These are phyloP conservation scores for Sciurus vulgaris DNA, from an alignment of 2,797 vertebrate species.

Conservation along the genomic window DNA sequence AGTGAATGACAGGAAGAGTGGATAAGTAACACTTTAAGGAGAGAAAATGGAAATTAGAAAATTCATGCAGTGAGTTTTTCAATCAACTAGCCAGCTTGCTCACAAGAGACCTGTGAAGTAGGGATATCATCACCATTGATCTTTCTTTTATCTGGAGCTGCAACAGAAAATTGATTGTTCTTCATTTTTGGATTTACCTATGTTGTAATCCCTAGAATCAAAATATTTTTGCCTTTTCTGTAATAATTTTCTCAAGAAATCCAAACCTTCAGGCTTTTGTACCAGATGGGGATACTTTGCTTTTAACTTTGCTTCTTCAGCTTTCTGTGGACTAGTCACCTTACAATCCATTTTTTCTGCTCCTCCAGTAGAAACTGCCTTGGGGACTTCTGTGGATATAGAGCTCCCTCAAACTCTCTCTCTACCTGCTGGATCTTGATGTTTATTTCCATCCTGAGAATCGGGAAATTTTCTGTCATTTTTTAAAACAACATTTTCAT, in stretches of 20 bases:
- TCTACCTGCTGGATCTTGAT: no score
- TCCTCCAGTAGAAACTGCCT: background rate
- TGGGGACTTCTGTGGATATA: background rate
- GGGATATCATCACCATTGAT: constrained; percentile 98
- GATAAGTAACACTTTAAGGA: constrained; percentile 87
- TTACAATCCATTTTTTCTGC: background rate
- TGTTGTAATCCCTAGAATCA: constrained; percentile 98
- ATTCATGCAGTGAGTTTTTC: constrained; percentile 88
- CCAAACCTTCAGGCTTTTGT: background rate
- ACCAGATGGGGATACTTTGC: background rate
- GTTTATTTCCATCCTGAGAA: no score
- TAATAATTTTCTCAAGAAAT: no score
- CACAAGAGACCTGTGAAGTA: constrained; percentile 96
- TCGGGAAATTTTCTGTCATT: no score
- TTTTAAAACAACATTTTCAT: no score
- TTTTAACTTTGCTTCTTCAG: no score
- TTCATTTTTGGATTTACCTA: constrained; percentile 98
- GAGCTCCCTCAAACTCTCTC: background rate
- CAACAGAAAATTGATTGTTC: constrained; percentile 96
- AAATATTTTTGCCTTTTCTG: constrained; percentile 95
- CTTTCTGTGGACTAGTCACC: no score
- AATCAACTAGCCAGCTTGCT: constrained; percentile 98
- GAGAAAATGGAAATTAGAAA: constrained; percentile 87
- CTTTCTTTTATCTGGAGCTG: constrained; percentile 95
- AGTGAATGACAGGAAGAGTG: constrained; percentile 89